Percentiles rank a stretch among this genome's conserved stretches.
Evolutionary conservation across 1,140 invertebrate genomes (phyloP).

Genomic region (Conus ventricosus): DNA sequence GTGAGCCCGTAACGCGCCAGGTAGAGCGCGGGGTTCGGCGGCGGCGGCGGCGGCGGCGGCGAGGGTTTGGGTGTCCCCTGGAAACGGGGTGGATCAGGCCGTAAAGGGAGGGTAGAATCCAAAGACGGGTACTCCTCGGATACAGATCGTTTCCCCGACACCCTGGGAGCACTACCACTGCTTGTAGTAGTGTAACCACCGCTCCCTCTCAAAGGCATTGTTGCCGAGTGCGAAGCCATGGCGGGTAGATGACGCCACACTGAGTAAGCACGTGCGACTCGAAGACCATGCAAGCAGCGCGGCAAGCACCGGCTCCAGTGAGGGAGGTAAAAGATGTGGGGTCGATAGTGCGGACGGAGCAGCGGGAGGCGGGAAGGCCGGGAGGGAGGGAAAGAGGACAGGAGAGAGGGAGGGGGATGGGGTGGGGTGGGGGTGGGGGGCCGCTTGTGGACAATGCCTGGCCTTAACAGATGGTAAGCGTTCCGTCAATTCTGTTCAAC

Average conservation of each 20-base stretch:
- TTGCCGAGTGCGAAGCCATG: background rate
- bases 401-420: background rate
- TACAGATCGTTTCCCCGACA: background rate
- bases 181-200: background rate
- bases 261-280: constrained; percentile 4
- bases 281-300: background rate
- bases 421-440: background rate
- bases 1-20: background rate
- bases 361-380: background rate
- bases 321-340: background rate
- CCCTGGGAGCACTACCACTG: background rate
- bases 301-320: background rate
- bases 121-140: background rate
- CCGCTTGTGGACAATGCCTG: background rate
- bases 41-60: background rate
- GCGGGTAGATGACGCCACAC: background rate
- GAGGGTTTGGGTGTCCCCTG: background rate
- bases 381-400: background rate
- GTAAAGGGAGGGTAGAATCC: background rate
- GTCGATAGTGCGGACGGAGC: background rate
- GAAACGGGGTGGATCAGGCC: background rate
- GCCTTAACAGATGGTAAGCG: constrained; percentile 14
- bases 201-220: background rate
- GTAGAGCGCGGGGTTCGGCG: background rate
- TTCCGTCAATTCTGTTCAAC: constrained; percentile 8